Evolutionary conservation across 2,888 invertebrate species (phyloP).

Genomic region (Ormyrus pomaceus): DNA sequence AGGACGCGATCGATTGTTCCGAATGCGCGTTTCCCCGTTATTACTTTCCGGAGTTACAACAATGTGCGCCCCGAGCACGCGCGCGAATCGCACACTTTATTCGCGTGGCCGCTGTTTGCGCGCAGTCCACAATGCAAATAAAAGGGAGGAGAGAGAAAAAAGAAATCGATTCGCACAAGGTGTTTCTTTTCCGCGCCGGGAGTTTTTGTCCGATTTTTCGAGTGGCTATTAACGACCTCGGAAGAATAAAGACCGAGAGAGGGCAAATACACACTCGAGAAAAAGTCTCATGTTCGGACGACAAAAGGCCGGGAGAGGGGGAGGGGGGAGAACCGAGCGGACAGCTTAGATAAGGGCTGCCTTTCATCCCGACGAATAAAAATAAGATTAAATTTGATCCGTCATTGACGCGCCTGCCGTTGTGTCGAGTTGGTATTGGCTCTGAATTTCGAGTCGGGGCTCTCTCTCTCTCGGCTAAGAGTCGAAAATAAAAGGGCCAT

Average conservation of each 20-base stretch:
- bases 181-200: conserved; percentile 17
- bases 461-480: background rate
- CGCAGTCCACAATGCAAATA: conserved; percentile 16
- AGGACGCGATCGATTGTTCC: too few relatives aligned
- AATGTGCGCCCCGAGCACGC: background rate
- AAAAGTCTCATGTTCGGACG: conserved; percentile 14
- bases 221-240: conserved; percentile 52
- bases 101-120: conserved; percentile 22
- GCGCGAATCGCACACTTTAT: conserved; percentile 38
- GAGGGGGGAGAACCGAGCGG: background rate
- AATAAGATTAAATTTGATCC: conserved; percentile 58
- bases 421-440: background rate
- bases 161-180: conserved; percentile 33
- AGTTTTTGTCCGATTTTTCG: conserved; percentile 40
- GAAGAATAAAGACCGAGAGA: conserved; percentile 6
- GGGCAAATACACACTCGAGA: background rate
- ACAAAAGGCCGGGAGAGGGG: conserved; percentile 31
- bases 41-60: too few relatives aligned
- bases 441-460: conserved; percentile 9
- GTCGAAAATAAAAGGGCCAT: conserved; percentile 52
- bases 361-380: conserved; percentile 53
- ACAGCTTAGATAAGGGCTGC: conserved; percentile 38
- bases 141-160: conserved; percentile 14
- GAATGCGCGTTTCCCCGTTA: too few relatives aligned
- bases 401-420: conserved; percentile 48